Base-by-base conservation (phyloP, 2,113 vertebrate genomes). In the Daphoenositta chrysoptera region DNA sequence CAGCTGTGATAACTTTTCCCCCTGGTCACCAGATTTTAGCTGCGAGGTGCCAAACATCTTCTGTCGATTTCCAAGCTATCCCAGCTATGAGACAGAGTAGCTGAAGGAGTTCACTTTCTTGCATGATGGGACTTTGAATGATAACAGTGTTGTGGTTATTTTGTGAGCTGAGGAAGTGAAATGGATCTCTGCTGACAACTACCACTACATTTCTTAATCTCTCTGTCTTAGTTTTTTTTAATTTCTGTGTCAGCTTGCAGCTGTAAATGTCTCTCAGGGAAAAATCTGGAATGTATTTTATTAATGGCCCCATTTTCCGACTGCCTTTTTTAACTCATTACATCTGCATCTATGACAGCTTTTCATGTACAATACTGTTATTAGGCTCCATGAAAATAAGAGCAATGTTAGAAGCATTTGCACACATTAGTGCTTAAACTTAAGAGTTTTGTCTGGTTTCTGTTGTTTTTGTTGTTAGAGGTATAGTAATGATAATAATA, bases 231-330 rank as follows among this genome's bases (percentile, higher is more conserved):
- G 2, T 78, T 91, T 87, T 60, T 89, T 77, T 44, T n/a, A n/a
- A 47, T 80, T 94, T 97, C 68, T 85, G 31, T 87, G n/a, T 93
- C 63, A 65, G 50, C 56, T 95, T 92, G 87, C 82, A 96, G 65
- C 75, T 96, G 93, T 95, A 87, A 57, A n/a, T 66, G 40, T 84
- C 72, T 92, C 77, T 84, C 64, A 80, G 94, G 75, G 71, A 77
- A 83, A 83, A 83, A 48, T 66, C 51, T 91, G 76, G 86, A 91
- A 89, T 35, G 69, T 53, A 17, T 89, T 92, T 83, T 63, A 48
- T 70, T 92, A 89, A 82, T 56, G 53, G 53, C 89, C 61, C 12
- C 13, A 39, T 81, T 95, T 94, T 95, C 39, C 8, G 3, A 63
- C 47, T 73, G 33, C 7, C 21, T 70, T 78, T 87, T 75, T 45